Evolutionary conservation across 2,113 vertebrate genomes (phyloP).

Genomic region (Geococcyx californianus): DNA sequence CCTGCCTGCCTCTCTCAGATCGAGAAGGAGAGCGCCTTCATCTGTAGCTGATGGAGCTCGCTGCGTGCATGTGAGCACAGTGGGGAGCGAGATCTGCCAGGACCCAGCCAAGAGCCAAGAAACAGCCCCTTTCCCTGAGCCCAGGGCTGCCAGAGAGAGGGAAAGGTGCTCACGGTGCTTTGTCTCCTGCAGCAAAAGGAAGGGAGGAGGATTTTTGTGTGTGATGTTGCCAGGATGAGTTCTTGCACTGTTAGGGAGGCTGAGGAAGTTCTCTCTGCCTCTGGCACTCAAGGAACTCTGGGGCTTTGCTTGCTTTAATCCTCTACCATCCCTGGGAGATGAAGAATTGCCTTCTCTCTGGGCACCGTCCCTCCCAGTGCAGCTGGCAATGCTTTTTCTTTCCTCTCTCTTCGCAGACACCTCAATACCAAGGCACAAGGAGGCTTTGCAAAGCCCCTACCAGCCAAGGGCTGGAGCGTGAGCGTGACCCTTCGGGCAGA

Average conservation of each 20-base stretch:
- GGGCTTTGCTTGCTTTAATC: not conserved
- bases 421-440: not conserved
- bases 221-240: not conserved
- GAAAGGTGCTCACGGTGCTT: not conserved
- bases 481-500: not conserved
- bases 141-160: not conserved
- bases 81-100: not conserved
- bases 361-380: not conserved
- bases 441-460: not conserved
- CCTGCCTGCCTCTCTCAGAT: not conserved
- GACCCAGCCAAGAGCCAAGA: not conserved
- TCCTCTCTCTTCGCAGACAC: not conserved
- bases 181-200: not conserved
- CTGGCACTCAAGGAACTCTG: not conserved
- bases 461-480: rapidly evolving
- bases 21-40: not conserved
- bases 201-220: not conserved
- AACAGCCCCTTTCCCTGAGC: not conserved
- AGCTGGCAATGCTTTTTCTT: not conserved
- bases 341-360: not conserved
- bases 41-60: rapidly evolving
- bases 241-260: not conserved
- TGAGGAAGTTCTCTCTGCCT: not conserved
- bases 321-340: not conserved
- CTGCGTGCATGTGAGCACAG: rapidly evolving